A percentile compares a stretch with the other conserved stretches of the same genome.
Conservation (phyloP, 2,113 vertebrate species). For the Ciconia maguari region DNA sequence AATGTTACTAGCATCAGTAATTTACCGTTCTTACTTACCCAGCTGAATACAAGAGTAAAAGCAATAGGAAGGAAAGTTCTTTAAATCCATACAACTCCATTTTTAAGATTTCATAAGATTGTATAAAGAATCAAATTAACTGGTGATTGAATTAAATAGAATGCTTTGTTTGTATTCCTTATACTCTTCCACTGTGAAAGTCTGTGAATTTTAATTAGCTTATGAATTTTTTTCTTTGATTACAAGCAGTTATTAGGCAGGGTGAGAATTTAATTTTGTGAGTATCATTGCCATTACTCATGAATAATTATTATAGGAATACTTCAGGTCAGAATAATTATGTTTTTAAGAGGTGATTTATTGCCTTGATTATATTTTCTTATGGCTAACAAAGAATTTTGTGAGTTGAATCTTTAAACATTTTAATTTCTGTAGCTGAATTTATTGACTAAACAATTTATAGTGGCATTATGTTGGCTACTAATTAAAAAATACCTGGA, state of each 20-base stretch:
- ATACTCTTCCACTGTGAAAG: background rate
- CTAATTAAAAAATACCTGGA: background rate
- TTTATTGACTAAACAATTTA: background rate
- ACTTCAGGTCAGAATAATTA: background rate
- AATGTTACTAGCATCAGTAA: background rate
- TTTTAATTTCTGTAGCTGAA: background rate
- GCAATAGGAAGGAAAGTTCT: background rate
- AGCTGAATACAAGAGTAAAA: background rate
- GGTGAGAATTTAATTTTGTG: background rate
- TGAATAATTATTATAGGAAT: background rate
- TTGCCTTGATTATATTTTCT: background rate
- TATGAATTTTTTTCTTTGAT: background rate
- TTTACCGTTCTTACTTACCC: background rate
- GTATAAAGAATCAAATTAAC: background rate
- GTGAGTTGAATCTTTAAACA: background rate
- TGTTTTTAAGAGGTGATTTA: background rate
- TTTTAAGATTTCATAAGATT: background rate
- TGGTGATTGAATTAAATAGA: background rate
- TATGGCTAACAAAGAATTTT: background rate
- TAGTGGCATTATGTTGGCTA: background rate
- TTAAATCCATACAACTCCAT: background rate
- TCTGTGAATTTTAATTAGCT: background rate
- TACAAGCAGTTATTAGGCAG: background rate
- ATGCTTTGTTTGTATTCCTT: background rate
- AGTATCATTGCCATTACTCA: background rate